Conservation (phyloP, 2,888 invertebrate species). For the Cantharis rustica region DNA sequence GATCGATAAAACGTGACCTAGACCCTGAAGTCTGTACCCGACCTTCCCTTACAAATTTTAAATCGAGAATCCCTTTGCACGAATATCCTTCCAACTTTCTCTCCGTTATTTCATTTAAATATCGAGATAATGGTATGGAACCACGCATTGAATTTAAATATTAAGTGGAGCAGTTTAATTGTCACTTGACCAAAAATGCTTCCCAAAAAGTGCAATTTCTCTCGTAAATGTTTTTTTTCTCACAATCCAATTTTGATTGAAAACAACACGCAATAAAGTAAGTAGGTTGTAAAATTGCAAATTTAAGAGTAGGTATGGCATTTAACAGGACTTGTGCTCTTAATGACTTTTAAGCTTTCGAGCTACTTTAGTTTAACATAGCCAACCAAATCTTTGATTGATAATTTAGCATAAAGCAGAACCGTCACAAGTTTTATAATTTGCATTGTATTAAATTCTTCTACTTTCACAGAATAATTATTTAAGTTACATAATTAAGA, state of each 20-base stretch:
- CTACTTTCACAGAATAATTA: neutral
- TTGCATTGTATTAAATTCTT: neutral
- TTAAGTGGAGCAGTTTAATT: neutral
- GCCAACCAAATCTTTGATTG: neutral
- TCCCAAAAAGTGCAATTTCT: neutral
- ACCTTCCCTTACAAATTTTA: conserved; percentile 29
- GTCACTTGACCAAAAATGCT: neutral
- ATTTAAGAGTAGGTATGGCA: neutral
- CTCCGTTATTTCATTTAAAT: neutral
- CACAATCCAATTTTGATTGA: neutral
- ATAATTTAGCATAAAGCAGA: neutral
- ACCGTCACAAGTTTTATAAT: neutral
- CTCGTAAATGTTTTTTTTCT: neutral
- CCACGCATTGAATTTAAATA: neutral
- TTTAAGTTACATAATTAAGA: neutral
- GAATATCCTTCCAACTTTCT: neutral
- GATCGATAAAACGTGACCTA: conserved; percentile 37
- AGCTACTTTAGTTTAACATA: neutral
- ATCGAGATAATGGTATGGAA: neutral
- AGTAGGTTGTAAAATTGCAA: conserved; percentile 1
- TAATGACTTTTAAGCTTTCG: neutral
- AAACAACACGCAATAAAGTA: conserved; percentile 1
- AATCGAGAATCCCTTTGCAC: neutral
- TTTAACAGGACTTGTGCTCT: neutral
- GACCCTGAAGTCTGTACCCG: conserved; percentile 34